Percentiles rank a stretch among this genome's conserved stretches.
Evolutionary conservation across 2,113 vertebrate genomes (phyloP).

Genomic region (Hippocampus abdominalis): DNA sequence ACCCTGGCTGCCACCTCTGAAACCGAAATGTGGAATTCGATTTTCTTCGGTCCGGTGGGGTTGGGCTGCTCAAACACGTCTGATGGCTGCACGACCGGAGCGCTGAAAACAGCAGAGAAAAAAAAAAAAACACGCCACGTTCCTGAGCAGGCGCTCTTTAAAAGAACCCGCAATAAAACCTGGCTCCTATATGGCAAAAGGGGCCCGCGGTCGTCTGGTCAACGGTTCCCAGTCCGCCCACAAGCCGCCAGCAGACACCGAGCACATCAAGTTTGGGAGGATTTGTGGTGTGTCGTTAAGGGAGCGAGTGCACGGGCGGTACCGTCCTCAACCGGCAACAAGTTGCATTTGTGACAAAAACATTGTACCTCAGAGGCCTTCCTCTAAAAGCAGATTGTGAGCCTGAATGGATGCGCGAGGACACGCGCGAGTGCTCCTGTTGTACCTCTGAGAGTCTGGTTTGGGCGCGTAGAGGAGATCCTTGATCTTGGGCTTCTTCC

Average conservation of each 20-base stretch:
- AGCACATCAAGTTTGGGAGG: slow-evolving; percentile 32
- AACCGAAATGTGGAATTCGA: slow-evolving; percentile 88
- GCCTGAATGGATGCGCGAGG: slow-evolving; percentile 22
- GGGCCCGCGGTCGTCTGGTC: slow-evolving; percentile 27
- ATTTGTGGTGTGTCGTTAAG: slow-evolving; percentile 43
- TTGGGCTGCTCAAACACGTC: slow-evolving; percentile 93
- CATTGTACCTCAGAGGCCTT: slow-evolving; percentile 30
- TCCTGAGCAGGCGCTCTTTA: slow-evolving; percentile 21
- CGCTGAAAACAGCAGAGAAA: slow-evolving; percentile 68
- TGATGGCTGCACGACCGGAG: slow-evolving; percentile 79
- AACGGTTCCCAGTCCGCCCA: slow-evolving; percentile 34
- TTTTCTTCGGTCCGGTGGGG: slow-evolving; percentile 81
- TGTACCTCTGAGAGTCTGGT: slow-evolving; percentile 80
- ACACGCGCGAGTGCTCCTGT: slow-evolving; percentile 42
- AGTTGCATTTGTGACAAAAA: slow-evolving; percentile 42
- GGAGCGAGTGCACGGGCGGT: slow-evolving; percentile 15
- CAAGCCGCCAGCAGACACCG: slow-evolving; percentile 19
- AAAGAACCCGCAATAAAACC: slow-evolving; percentile 33
- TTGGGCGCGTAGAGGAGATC: slow-evolving; percentile 80
- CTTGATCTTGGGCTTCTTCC: slow-evolving; percentile 91
- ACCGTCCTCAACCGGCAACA: slow-evolving; percentile 12
- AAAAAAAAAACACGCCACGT: slow-evolving; percentile 4
- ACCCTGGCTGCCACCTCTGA: slow-evolving; percentile 71
- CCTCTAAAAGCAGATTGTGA: slow-evolving; percentile 34
- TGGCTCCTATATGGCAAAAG: slow-evolving; percentile 13